Conservation (phyloP, 2,888 invertebrate species). For the Ligdia adustata region DNA sequence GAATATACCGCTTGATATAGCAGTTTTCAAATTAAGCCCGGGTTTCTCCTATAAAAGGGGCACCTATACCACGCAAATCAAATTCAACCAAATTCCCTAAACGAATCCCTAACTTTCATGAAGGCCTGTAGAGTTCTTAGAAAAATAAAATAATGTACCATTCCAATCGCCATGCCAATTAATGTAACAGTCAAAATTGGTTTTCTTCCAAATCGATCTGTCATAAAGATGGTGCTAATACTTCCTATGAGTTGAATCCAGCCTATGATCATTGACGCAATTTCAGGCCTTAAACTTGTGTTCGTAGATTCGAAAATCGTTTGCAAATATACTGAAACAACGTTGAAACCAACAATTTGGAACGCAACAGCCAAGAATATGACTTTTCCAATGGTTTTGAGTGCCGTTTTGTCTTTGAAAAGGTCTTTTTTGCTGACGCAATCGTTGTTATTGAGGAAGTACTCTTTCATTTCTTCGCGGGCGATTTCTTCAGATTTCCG, state of each 20-base stretch:
- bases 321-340: slow-evolving; percentile 22
- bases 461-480: slow-evolving; percentile 25
- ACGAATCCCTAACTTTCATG: too few species aligned
- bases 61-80: too few species aligned
- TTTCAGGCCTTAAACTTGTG: slow-evolving; percentile 24
- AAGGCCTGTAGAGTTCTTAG: too few species aligned
- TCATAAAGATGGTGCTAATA: slow-evolving; percentile 20
- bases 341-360: slow-evolving; percentile 26
- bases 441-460: slow-evolving; percentile 2
- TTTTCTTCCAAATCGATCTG: slow-evolving; percentile 31
- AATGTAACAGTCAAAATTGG: slow-evolving; percentile 23
- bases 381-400: slow-evolving; percentile 26
- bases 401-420: slow-evolving; percentile 15
- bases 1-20: too few species aligned
- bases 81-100: too few species aligned
- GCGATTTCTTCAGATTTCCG: slow-evolving; percentile 18
- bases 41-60: too few species aligned
- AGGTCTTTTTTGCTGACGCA: slow-evolving; percentile 9
- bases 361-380: slow-evolving; percentile 17
- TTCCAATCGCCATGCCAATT: slow-evolving; percentile 23
- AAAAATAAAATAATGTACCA: slow-evolving; percentile 19
- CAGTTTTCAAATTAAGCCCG: too few species aligned
- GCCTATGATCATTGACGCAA: slow-evolving; percentile 29
- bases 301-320: slow-evolving; percentile 28
- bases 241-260: slow-evolving; percentile 23